Evolutionary conservation across 2,888 invertebrate genomes (phyloP).

Genomic region (Cepaea hortensis): DNA sequence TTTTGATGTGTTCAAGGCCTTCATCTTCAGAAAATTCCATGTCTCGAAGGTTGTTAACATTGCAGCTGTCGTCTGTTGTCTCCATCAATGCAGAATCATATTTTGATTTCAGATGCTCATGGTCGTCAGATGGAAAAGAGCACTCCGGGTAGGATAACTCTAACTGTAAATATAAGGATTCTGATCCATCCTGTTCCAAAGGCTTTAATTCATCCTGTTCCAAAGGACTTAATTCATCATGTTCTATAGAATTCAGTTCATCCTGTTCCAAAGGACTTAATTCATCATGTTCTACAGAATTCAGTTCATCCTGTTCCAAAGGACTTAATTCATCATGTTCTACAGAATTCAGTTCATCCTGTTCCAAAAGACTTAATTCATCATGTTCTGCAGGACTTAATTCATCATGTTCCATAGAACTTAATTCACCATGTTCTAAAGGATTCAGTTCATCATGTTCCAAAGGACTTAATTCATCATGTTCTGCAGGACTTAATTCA

Average conservation of each 20-base stretch:
- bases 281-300: too few relatives aligned
- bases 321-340: neutral
- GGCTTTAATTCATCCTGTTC: neutral
- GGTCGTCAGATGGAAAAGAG: neutral
- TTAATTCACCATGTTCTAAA: too few relatives aligned
- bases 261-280: too few relatives aligned
- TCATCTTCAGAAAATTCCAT: neutral
- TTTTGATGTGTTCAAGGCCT: neutral
- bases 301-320: too few relatives aligned
- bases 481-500: neutral
- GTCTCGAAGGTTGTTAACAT: constrained; percentile 7
- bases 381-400: neutral
- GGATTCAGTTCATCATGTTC: too few relatives aligned
- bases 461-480: neutral
- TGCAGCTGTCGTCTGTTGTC: neutral
- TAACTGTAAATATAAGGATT: neutral
- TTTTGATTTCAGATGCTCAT: neutral
- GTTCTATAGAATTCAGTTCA: neutral
- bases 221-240: neutral
- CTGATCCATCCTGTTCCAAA: too few relatives aligned
- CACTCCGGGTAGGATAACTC: neutral
- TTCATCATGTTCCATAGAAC: neutral
- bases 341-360: neutral
- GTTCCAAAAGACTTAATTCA: neutral
- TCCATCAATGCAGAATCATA: constrained; percentile 8